Evolutionary conservation across 2,113 vertebrate species (phyloP).

Genomic region (Trogon surrucura): DNA sequence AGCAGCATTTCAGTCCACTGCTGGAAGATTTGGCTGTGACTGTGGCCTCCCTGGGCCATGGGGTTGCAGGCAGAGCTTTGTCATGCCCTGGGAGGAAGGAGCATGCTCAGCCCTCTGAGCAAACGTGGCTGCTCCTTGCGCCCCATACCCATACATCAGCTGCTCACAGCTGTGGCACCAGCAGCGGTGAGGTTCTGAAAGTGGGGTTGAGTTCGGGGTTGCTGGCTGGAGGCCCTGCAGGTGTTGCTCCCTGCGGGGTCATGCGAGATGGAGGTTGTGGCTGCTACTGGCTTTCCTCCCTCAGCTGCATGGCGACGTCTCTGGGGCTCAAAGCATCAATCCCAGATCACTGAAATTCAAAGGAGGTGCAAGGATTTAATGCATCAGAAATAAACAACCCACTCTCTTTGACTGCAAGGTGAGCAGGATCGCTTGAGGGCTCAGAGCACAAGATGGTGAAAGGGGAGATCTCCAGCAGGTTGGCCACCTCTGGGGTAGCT

Average conservation of each 20-base stretch:
- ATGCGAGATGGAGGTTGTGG: neutral
- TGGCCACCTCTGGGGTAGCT: neutral
- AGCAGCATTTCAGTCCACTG: neutral
- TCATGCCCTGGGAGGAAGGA: neutral
- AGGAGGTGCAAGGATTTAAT: neutral
- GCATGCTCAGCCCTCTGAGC: accelerated
- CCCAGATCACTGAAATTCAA: neutral
- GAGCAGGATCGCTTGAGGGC: neutral
- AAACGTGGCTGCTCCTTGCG: accelerated
- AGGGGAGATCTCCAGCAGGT: neutral
- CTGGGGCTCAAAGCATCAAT: neutral
- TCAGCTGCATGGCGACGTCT: neutral
- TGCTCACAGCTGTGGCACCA: accelerated
- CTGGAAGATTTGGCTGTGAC: accelerated
- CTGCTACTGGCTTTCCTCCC: neutral
- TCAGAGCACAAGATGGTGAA: neutral
- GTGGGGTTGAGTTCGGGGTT: neutral
- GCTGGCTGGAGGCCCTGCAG: neutral
- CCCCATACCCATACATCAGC: accelerated
- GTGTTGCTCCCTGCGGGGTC: neutral
- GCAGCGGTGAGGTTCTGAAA: accelerated
- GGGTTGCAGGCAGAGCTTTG: neutral
- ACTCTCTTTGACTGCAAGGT: neutral
- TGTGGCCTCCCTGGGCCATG: neutral
- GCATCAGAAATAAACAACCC: neutral